Evolutionary conservation across 2,888 invertebrate genomes (phyloP), one percentile per base, ranked within the genome.

Genomic region (Philereme transversata): DNA sequence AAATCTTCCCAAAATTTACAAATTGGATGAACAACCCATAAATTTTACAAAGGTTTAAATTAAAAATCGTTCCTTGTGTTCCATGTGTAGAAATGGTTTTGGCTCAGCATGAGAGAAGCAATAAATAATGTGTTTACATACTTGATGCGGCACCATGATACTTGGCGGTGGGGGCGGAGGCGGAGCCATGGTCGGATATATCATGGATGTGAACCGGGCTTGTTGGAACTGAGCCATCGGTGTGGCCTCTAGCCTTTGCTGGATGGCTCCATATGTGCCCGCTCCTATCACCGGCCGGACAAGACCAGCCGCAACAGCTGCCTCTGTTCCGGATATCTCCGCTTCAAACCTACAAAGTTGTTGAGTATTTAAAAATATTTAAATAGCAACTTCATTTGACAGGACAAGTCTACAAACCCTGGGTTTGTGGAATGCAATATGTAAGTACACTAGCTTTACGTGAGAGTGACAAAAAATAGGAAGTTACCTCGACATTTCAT

Each of bases 401-500:
- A 1, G 22, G 22, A 22, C 22, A 22, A 22, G 22, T 22, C 22
- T 22, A 22, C 22, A 22, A 22, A 22, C 22, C 22, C 22, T 22
- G 22, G 22, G 22, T 22, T 22, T 22, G 22, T 22, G 22, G 22
- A 22, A 22, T 22, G 22, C 22, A 22, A 22, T 22, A 22, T 2
- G 22, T 22, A 2, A 3, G 3, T 3, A 22, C 3, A 22, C 22
- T 22, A 22, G 3, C 22, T 22, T 22, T 22, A 22, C 22, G 22
- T 22, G 22, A 22, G 22, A 22, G 22, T 22, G 1, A 22, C 3
- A 22, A 22, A 22, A 6, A 40, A 5, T 40, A 40, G 40, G 40
- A 4, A 45, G 7, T 22, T 45, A 96, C 96, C 97, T 95, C 81
- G 96, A 97, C 95, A 97, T 96, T 93, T 98, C 97, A 88, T 97